Evolutionary conservation across 2,113 vertebrate genomes (phyloP).

Genomic region (Strigops habroptila): DNA sequence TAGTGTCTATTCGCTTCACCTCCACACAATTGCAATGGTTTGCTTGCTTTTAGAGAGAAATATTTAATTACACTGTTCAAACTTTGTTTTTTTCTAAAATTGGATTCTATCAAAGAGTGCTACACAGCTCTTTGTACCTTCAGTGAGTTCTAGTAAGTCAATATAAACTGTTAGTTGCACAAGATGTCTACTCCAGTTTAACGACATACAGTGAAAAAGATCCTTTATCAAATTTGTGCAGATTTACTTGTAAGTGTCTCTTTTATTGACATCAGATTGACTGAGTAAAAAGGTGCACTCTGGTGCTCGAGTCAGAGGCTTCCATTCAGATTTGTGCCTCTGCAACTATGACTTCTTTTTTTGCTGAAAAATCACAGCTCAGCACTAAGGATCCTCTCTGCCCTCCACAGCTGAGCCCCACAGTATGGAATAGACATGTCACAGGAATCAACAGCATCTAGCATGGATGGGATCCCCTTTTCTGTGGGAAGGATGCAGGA

Average conservation of each 20-base stretch:
- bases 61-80: background rate
- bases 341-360: background rate
- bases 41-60: background rate
- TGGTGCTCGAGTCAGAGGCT: background rate
- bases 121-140: background rate
- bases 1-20: background rate
- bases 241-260: background rate
- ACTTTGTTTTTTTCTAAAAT: background rate
- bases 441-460: background rate
- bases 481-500: background rate
- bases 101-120: background rate
- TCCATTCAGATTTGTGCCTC: background rate
- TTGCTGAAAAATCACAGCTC: background rate
- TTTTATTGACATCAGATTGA: background rate
- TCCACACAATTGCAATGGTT: background rate
- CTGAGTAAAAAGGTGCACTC: background rate
- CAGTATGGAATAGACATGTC: accelerated
- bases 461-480: background rate
- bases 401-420: background rate
- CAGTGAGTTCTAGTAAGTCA: background rate
- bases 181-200: background rate
- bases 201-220: background rate
- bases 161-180: background rate
- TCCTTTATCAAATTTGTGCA: background rate
- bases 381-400: background rate